Conservation (phyloP, 2,888 invertebrate genomes). For the Dicycla oo region DNA sequence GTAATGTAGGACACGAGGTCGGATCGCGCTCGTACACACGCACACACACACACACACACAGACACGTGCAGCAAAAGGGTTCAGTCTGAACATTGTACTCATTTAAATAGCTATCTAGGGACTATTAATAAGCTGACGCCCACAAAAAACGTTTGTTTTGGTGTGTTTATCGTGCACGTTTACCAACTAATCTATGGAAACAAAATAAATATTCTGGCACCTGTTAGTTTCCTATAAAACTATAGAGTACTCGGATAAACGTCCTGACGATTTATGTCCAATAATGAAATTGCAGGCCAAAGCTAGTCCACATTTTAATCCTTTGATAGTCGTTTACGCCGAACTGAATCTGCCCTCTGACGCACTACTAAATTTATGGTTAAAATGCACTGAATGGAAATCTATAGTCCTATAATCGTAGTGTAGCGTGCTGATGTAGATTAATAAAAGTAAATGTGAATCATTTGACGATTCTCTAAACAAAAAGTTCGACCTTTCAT, state of each 20-base stretch:
- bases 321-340: constrained; percentile 57
- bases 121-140: constrained; percentile 58
- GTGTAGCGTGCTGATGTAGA: constrained; percentile 8
- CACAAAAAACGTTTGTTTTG: constrained; percentile 38
- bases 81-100: constrained; percentile 53
- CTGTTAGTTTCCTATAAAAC: constrained; percentile 33
- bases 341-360: constrained; percentile 48
- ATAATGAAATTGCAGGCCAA: constrained; percentile 54
- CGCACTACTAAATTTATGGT: constrained; percentile 52
- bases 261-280: constrained; percentile 48
- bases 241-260: constrained; percentile 29
- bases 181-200: not conserved
- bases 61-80: constrained; percentile 46
- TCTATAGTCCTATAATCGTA: constrained; percentile 27
- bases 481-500: constrained; percentile 53
- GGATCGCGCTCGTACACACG: constrained; percentile 34
- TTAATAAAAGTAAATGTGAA: constrained; percentile 46
- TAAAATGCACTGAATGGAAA: constrained; percentile 44
- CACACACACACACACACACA: constrained; percentile 17
- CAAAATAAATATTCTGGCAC: constrained; percentile 9
- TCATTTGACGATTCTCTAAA: constrained; percentile 49
- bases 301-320: constrained; percentile 60
- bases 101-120: constrained; percentile 60
- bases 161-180: constrained; percentile 23
- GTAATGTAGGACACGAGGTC: constrained; percentile 63